Conservation (phyloP, 1,140 invertebrate species). For the Popillia japonica region DNA sequence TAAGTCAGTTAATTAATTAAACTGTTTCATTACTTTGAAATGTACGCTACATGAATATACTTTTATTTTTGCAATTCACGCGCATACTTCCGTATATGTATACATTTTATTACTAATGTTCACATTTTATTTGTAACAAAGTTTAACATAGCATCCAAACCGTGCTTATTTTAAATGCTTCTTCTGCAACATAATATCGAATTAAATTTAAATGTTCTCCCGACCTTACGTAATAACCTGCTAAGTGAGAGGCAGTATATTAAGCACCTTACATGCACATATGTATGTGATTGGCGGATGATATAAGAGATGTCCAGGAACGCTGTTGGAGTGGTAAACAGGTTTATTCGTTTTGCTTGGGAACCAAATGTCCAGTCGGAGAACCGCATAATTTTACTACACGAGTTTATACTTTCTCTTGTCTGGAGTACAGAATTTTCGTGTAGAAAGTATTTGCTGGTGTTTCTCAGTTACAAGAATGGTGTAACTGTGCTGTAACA, state of each 20-base stretch:
- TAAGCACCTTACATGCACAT: not conserved
- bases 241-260: not conserved
- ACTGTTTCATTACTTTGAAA: no score
- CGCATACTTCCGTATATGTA: no score
- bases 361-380: not conserved
- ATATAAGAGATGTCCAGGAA: constrained; percentile 10
- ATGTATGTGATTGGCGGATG: not conserved
- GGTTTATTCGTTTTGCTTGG: constrained; percentile 1
- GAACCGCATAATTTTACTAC: not conserved
- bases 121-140: no score
- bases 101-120: no score
- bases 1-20: no score
- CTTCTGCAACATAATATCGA: no score
- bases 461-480: not conserved
- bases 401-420: not conserved
- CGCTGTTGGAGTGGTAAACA: not conserved
- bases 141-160: no score
- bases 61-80: no score
- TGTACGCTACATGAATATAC: no score
- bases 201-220: not conserved
- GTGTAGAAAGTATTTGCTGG: not conserved
- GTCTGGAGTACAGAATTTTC: constrained; percentile 5
- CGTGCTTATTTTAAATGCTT: no score
- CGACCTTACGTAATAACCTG: not conserved
- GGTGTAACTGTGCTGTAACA: not conserved